Percentiles rank a stretch among this genome's conserved stretches.
Conservation (phyloP, 2,113 vertebrate genomes). For the Lycaon pictus region DNA sequence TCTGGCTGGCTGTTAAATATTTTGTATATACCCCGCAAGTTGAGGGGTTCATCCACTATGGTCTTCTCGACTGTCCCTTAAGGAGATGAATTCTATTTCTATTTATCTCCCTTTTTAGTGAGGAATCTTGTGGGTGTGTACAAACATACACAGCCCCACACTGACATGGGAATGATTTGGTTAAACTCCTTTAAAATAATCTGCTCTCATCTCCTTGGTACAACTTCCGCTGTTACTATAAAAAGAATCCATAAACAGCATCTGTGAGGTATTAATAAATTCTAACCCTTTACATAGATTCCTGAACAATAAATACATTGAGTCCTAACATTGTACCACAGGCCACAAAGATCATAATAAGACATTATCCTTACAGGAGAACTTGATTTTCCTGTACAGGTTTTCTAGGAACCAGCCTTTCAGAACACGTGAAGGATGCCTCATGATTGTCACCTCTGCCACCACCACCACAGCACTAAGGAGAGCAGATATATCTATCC, state of each 20-base stretch:
- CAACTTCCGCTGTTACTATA: not conserved
- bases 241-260: not conserved
- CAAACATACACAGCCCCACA: too few species aligned
- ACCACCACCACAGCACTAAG: not conserved
- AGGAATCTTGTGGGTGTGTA: not conserved
- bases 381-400: not conserved
- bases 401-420: slow-evolving; percentile 10
- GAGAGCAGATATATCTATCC: not conserved
- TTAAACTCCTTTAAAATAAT: not conserved
- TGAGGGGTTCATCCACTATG: not conserved
- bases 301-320: not conserved
- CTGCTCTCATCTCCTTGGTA: not conserved
- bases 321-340: not conserved
- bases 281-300: not conserved
- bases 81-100: not conserved
- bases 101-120: not conserved
- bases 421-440: not conserved
- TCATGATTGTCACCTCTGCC: not conserved
- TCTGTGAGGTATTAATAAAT: not conserved
- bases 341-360: not conserved
- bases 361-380: not conserved
- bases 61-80: not conserved
- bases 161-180: not conserved
- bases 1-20: not conserved
- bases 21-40: not conserved